phyloP scores from a whole-genome alignment of 2,888 invertebrate genomes.

The Escarpia spicata region DNA sequence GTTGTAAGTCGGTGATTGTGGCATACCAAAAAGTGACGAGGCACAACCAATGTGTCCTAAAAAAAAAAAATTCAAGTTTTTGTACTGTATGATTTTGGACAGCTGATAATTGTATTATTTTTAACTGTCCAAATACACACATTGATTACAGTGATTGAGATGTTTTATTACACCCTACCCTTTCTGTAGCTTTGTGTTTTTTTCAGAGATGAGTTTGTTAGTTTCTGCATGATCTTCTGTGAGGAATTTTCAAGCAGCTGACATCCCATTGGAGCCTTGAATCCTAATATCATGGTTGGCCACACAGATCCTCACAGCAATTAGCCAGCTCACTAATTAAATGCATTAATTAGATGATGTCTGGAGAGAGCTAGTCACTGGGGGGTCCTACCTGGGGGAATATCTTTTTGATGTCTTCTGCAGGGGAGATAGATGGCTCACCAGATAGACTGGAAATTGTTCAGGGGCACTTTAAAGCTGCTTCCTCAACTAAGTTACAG shows the following conservation, averaged over 20 bases:
- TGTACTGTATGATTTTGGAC: too few species aligned
- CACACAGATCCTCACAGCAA: background rate
- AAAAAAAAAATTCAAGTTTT: too few species aligned
- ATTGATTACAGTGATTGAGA: background rate
- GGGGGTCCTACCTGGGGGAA: background rate
- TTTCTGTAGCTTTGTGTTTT: background rate
- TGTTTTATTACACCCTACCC: background rate
- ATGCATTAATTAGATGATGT: background rate
- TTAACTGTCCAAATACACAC: too few species aligned
- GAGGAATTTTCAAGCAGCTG: background rate
- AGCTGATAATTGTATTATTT: too few species aligned
- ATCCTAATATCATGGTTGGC: background rate
- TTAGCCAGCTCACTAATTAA: slow-evolving; percentile 1
- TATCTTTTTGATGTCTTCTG: background rate
- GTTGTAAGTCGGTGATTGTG: too few species aligned
- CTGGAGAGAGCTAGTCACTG: background rate
- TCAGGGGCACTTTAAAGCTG: background rate
- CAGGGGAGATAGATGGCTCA: too few species aligned
- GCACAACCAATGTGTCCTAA: too few species aligned
- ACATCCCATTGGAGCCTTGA: background rate
- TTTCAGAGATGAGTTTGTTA: background rate
- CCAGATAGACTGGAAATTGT: background rate
- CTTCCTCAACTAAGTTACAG: too few species aligned
- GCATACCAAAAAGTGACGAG: too few species aligned
- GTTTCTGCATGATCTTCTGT: background rate